Evolutionary conservation across 2,113 vertebrate species (phyloP), one percentile per base, ranked within the genome.

Genomic region (Sula dactylatra): DNA sequence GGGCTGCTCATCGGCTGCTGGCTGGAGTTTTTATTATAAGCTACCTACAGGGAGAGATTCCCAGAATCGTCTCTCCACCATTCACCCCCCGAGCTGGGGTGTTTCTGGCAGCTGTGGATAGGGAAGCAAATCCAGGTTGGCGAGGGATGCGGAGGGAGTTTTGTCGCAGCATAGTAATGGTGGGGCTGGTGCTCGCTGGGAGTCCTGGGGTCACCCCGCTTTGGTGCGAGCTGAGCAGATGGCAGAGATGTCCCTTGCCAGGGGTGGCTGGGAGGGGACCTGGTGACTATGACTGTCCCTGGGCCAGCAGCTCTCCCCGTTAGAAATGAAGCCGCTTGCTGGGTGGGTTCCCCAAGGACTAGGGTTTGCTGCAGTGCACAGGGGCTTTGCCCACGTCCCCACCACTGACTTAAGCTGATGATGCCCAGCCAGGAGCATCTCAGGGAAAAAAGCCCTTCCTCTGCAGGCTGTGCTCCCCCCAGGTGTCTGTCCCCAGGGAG

Each of bases 1-100:
- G 44, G 25, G 82, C 74, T 82, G 91, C 89, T 76, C 62, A 17
- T 40, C 25, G 4, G n/a, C 84, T 52, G 58, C 42, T 34, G 44
- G 4, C 19, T 18, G 70, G 11, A 26, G 3, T 0, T 20, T 40
- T 44, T 27, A 24, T 17, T 2, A 3, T 8, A 1, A 54, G 34
- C 49, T 56, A 2, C 34, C 29, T 5, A 0, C 2, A 4, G 25
- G 19, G 62, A 80, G 52, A 56, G 34, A 16, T 38, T 14, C 40
- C 58, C 64, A 8, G 34, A n/a, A 21, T 5, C 2, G 1, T 5
- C 67, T n/a, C 45, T 65, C 3, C 34, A 24, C 71, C 7, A 8
- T 7, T 56, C 24, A 1, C 13, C 5, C 12, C n/a, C 29, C 40
- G 15, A 9, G 13, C 44, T 49, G 56, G 52, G 42, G 7, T 88